These are phyloP conservation scores for Temnothorax nylanderi DNA, from an alignment of 1,140 invertebrate genomes.

Conservation along the genomic window DNA sequence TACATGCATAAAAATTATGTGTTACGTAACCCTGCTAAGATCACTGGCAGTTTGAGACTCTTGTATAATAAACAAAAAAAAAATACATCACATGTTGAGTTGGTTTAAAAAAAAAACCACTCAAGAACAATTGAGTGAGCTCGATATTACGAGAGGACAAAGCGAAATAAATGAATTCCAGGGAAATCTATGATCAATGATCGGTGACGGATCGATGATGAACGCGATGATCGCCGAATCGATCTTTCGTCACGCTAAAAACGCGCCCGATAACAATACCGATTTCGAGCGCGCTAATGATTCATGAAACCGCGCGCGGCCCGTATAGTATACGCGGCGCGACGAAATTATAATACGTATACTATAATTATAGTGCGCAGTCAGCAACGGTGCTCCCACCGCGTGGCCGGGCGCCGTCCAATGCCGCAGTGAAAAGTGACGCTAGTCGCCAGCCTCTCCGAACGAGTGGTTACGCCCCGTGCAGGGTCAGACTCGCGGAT, in stretches of 20 bases:
- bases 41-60: not conserved
- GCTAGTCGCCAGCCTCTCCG: conserved; percentile 70
- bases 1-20: not conserved
- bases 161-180: not conserved
- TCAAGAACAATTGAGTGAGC: not conserved
- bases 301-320: not conserved
- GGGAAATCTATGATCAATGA: not conserved
- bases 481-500: conserved; percentile 71
- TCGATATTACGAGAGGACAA: not conserved
- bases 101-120: not conserved
- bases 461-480: conserved; percentile 75
- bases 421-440: conserved; percentile 74
- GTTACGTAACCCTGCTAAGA: not conserved
- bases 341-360: conserved; percentile 24
- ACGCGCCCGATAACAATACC: too few species aligned
- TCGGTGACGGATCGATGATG: not conserved
- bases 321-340: not conserved
- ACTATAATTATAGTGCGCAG: conserved; percentile 48
- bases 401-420: conserved; percentile 63
- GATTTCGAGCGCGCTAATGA: not conserved
- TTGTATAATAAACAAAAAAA: not conserved
- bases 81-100: not conserved
- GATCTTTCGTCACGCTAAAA: not conserved
- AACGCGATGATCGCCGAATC: not conserved
- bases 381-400: conserved; percentile 57